Conservation (phyloP, 2,797 vertebrate species). For the Astyanax mexicanus region DNA sequence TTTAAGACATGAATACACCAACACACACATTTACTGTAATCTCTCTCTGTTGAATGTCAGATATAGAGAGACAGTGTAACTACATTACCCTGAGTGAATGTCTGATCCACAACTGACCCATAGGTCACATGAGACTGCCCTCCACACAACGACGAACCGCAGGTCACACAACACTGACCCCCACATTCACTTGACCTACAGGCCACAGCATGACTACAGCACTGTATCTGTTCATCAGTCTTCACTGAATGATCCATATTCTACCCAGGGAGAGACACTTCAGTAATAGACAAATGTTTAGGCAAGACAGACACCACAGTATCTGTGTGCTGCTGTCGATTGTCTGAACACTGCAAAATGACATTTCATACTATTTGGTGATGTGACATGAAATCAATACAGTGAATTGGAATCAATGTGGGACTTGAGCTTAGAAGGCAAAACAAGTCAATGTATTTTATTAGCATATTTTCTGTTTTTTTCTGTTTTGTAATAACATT, state of each 20-base stretch:
- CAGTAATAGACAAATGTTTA: not conserved
- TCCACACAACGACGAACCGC: not conserved
- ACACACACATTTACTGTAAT: not conserved
- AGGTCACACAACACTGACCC: not conserved
- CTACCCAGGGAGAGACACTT: not conserved
- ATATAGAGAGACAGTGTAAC: not conserved
- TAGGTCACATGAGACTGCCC: constrained; percentile 2
- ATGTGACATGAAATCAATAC: constrained; percentile 1
- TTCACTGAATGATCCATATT: not conserved
- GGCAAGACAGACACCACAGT: not conserved
- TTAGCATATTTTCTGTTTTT: not conserved
- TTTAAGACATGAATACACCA: too few relatives aligned
- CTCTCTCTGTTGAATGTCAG: not conserved
- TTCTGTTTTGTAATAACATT: too few relatives aligned
- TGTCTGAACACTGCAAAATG: not conserved
- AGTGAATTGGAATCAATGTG: not conserved
- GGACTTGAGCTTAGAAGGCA: not conserved
- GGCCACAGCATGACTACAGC: not conserved
- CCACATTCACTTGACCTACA: not conserved
- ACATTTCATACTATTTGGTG: too few relatives aligned
- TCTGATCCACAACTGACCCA: not conserved
- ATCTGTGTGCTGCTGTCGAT: not conserved
- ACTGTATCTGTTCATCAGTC: not conserved
- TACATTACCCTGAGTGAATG: not conserved
- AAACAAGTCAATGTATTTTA: not conserved